phyloP scores from a whole-genome alignment of 2,888 invertebrate species.

The Polymixis lichenea region DNA sequence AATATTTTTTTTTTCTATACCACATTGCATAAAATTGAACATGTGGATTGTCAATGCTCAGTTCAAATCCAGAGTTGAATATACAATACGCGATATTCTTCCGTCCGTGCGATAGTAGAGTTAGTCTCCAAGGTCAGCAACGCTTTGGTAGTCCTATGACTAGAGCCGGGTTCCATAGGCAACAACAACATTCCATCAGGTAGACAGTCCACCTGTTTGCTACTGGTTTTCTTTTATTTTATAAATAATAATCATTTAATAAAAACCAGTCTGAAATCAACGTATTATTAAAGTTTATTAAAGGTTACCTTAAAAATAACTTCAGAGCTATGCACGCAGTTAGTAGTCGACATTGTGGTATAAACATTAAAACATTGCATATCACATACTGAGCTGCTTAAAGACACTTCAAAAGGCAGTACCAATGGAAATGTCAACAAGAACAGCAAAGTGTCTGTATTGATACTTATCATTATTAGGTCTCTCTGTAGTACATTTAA shows the following conservation, averaged over 20 bases:
- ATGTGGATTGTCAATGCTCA: background rate
- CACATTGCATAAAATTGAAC: too few relatives aligned
- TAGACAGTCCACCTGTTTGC: background rate
- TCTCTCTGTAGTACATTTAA: too few relatives aligned
- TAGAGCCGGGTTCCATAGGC: background rate
- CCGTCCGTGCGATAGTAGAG: too few relatives aligned
- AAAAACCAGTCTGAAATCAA: conserved; percentile 16
- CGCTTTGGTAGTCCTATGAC: background rate
- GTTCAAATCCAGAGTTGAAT: too few relatives aligned
- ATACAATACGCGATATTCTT: too few relatives aligned
- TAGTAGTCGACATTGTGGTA: conserved; percentile 2
- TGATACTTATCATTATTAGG: conserved; percentile 6
- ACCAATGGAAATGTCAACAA: conserved; percentile 2
- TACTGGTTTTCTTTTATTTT: conserved; percentile 13
- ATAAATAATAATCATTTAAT: background rate
- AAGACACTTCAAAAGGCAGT: conserved; percentile 13
- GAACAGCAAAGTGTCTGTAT: background rate
- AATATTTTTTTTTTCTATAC: too few relatives aligned
- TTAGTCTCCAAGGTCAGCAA: conserved; percentile 1
- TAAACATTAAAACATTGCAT: conserved; percentile 17
- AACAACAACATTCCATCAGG: conserved; percentile 16
- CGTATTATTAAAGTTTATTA: background rate
- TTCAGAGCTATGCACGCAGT: background rate
- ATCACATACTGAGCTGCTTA: background rate
- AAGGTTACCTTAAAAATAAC: background rate